Percentiles rank a stretch among this genome's conserved stretches.
Evolutionary conservation across 2,113 vertebrate genomes (phyloP).

Genomic region (Pangasianodon hypophthalmus): DNA sequence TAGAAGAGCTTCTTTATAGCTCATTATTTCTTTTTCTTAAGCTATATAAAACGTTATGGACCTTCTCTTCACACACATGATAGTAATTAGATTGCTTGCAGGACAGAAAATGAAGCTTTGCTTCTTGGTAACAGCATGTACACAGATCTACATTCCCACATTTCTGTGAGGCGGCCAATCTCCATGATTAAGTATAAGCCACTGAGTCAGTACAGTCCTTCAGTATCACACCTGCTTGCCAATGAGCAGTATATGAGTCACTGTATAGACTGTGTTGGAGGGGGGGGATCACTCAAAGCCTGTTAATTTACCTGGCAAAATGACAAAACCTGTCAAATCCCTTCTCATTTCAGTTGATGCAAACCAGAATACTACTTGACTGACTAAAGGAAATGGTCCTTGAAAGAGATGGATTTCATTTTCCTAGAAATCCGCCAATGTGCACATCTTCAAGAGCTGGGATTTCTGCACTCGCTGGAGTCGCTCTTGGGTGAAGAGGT

Average conservation of each 20-base stretch:
- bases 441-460: not conserved
- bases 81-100: not conserved
- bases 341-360: not conserved
- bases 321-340: not conserved
- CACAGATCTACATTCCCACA: not conserved
- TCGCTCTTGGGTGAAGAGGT: not conserved
- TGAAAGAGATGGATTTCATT: constrained; percentile 39
- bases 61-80: constrained; percentile 15
- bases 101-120: not conserved
- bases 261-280: not conserved
- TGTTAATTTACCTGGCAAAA: not conserved
- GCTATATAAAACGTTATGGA: constrained; percentile 5
- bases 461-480: not conserved
- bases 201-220: not conserved
- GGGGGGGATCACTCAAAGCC: not conserved
- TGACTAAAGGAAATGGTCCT: not conserved
- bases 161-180: not conserved
- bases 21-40: constrained; percentile 16
- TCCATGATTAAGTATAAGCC: constrained; percentile 12
- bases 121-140: not conserved
- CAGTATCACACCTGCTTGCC: constrained; percentile 14
- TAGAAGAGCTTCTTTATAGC: constrained; percentile 3
- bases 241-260: constrained; percentile 9
- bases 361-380: constrained; percentile 10
- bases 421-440: not conserved